These are phyloP conservation scores for Drosophila bipectinata DNA, from an alignment of 1,140 invertebrate species.

Conservation along the genomic window DNA sequence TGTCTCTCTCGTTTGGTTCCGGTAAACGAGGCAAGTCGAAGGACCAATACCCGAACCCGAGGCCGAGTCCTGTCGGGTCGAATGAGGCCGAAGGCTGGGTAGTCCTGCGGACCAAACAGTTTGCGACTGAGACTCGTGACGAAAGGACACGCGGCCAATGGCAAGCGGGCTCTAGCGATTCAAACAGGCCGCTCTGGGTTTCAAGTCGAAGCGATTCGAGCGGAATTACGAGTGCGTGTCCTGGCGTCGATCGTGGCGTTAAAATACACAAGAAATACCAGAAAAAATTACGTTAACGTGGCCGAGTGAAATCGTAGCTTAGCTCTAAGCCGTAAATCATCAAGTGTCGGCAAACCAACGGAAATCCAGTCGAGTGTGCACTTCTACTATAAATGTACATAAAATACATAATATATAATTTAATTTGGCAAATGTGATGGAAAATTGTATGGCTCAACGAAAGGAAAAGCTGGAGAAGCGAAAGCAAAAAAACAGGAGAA, in stretches of 20 bases:
- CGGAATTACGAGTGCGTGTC: slow-evolving; percentile 49
- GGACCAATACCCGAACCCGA: slow-evolving; percentile 9
- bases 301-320: slow-evolving; percentile 23
- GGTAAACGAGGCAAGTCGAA: slow-evolving; percentile 37
- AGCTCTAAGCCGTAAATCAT: slow-evolving; percentile 61
- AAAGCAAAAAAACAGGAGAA: slow-evolving; percentile 20
- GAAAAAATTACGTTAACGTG: slow-evolving; percentile 26
- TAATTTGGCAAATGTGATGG: slow-evolving; percentile 81
- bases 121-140: slow-evolving; percentile 78
- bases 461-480: slow-evolving; percentile 33
- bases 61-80: slow-evolving; percentile 31
- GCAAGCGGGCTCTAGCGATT: slow-evolving; percentile 52
- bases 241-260: slow-evolving; percentile 31
- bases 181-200: slow-evolving; percentile 35
- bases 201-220: slow-evolving; percentile 42
- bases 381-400: slow-evolving; percentile 59
- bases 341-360: slow-evolving; percentile 59
- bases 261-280: background rate
- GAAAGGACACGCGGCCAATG: slow-evolving; percentile 77
- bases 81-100: slow-evolving; percentile 47
- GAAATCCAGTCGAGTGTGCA: slow-evolving; percentile 64
- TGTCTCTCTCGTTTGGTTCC: slow-evolving; percentile 1
- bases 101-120: slow-evolving; percentile 61
- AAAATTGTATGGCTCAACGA: slow-evolving; percentile 73
- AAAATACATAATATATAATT: slow-evolving; percentile 57